Percentiles rank a stretch among this genome's conserved stretches.
Conservation (phyloP, 2,113 vertebrate genomes). For the Ceratotherium simum region DNA sequence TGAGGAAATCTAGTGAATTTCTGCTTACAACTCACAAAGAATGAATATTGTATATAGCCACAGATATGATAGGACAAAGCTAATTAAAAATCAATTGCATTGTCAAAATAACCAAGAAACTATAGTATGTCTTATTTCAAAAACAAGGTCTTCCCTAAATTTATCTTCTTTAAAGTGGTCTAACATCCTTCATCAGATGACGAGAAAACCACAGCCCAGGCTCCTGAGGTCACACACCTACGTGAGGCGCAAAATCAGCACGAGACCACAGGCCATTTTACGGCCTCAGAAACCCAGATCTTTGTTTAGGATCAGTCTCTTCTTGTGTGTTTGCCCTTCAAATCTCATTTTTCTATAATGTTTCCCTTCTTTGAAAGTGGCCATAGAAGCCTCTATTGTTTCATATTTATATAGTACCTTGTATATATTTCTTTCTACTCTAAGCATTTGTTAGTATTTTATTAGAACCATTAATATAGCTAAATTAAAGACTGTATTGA, state of each 20-base stretch:
- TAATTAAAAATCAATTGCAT: constrained; percentile 2
- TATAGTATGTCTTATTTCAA: not conserved
- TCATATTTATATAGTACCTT: not conserved
- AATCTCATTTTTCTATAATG: not conserved
- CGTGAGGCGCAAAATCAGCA: not conserved
- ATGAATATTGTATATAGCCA: not conserved
- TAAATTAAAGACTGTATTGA: not conserved
- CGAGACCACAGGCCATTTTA: not conserved
- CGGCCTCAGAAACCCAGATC: not conserved
- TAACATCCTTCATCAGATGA: not conserved
- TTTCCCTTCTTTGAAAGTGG: not conserved
- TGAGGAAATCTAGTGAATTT: not conserved
- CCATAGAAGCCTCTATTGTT: not conserved
- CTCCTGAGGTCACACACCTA: not conserved
- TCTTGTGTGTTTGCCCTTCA: not conserved
- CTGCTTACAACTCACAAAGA: not conserved
- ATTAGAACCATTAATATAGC: not conserved
- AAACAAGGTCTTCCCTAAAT: not conserved
- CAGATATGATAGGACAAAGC: not conserved
- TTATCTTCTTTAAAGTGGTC: not conserved
- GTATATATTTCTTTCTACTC: not conserved
- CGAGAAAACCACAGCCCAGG: not conserved
- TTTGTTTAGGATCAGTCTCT: not conserved
- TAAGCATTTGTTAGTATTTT: not conserved
- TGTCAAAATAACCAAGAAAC: not conserved